Evolutionary conservation across 2,797 vertebrate species (phyloP).

Genomic region (Nyctalus aviator): DNA sequence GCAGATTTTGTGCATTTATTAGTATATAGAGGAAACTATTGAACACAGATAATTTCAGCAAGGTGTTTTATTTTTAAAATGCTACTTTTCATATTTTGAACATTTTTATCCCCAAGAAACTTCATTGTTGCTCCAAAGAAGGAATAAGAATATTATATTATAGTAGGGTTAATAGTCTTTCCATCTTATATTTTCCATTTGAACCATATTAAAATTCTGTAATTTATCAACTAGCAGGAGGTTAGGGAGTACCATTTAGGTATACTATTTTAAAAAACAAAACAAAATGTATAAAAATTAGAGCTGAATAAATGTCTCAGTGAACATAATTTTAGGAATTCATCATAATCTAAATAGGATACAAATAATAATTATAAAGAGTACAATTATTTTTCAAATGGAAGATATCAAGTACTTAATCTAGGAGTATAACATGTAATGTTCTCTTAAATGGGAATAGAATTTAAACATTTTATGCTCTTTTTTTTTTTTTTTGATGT

Average conservation of each 20-base stretch:
- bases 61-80: neutral
- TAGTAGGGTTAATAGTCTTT: neutral
- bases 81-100: neutral
- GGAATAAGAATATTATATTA: neutral
- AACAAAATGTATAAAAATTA: neutral
- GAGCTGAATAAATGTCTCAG: neutral
- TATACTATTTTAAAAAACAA: neutral
- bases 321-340: slow-evolving; percentile 1
- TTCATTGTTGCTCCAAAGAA: neutral
- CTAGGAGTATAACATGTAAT: neutral
- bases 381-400: neutral
- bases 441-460: neutral
- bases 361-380: neutral
- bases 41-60: slow-evolving; percentile 1
- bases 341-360: slow-evolving; percentile 1
- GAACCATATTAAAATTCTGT: neutral
- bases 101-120: neutral
- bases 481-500: neutral
- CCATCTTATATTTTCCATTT: neutral
- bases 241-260: neutral
- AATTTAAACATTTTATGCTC: neutral
- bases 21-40: neutral
- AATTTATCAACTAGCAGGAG: neutral
- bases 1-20: neutral
- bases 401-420: neutral